Evolutionary conservation across 2,113 vertebrate genomes (phyloP).

Genomic region (Bolborhynchus lineola): DNA sequence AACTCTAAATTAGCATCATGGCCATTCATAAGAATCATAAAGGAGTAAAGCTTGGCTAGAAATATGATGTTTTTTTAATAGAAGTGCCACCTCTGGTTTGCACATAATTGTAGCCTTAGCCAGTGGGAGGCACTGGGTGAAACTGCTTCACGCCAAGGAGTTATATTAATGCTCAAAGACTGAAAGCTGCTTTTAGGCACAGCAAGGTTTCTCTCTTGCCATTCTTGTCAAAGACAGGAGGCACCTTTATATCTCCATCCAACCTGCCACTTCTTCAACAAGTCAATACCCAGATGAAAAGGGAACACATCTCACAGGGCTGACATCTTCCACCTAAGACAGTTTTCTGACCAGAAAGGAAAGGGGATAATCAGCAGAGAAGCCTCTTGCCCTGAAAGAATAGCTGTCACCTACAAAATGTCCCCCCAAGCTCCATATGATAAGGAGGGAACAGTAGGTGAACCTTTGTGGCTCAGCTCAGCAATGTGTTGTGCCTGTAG

Average conservation of each 20-base stretch:
- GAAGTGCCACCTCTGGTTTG: not conserved
- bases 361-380: not conserved
- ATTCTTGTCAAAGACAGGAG: not conserved
- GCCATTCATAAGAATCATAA: not conserved
- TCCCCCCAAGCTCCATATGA: not conserved
- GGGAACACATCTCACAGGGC: not conserved
- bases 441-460: not conserved
- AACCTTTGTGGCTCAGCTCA: not conserved
- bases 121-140: not conserved
- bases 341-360: not conserved
- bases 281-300: not conserved
- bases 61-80: not conserved
- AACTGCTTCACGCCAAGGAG: not conserved
- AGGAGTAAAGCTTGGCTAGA: not conserved
- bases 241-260: not conserved
- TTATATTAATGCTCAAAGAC: not conserved
- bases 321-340: not conserved
- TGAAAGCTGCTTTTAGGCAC: not conserved
- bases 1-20: not conserved
- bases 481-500: not conserved
- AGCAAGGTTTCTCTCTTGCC: not conserved
- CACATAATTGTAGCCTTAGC: not conserved
- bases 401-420: not conserved
- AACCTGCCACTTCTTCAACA: not conserved
- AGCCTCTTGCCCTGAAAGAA: not conserved